Base-by-base conservation (phyloP, 2,888 invertebrate genomes). In the Tetragonula carbonaria region DNA sequence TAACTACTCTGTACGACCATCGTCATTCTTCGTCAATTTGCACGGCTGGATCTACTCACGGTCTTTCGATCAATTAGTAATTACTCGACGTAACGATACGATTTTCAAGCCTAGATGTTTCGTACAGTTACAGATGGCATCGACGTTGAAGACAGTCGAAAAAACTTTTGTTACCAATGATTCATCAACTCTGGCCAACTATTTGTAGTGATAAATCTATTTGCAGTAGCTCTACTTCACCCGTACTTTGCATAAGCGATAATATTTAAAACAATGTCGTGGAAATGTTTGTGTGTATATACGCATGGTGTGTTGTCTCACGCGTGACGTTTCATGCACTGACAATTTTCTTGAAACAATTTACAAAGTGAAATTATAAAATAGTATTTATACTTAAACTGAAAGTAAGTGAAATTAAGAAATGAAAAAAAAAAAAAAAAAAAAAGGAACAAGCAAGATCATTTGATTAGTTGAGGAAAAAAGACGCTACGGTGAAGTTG, bases 1-100 rank as follows among this genome's bases (percentile, higher is more conserved):
- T 80, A 74, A 86, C 28, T 28, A 84, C 77, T 53, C 76, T 70
- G 28, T 76, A 72, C 16, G 82, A 51, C 83, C 63, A 78, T 73
- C 71, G 67, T 83, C 84, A 90, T 92, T 92, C 88, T 91, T 91
- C 86, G 87, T 85, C 90, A 91, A 91, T 92, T 90, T 90, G 82
- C 80, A 76, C 80, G 76, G 38, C 4, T 65, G 68, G 66, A 67
- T 66, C 73, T 78, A 77, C 74, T 85, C 78, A 72, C 45, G 78
- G 75, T 62, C 80, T 85, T 84, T 81, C 72, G 70, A 78, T 79
- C 84, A 81, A 78, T 87, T 82, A 75, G 79, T 78, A 78, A 82
- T 83, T 86, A 62, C 66, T 73, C 66, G 33, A 38, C 83, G 33
- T 70, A 74, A 74, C 67, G 76, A 55, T 74, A 80, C 62, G 57